Percentiles rank a stretch among this genome's conserved stretches.
phyloP scores from a whole-genome alignment of 2,797 vertebrate species.

The Morus bassanus region DNA sequence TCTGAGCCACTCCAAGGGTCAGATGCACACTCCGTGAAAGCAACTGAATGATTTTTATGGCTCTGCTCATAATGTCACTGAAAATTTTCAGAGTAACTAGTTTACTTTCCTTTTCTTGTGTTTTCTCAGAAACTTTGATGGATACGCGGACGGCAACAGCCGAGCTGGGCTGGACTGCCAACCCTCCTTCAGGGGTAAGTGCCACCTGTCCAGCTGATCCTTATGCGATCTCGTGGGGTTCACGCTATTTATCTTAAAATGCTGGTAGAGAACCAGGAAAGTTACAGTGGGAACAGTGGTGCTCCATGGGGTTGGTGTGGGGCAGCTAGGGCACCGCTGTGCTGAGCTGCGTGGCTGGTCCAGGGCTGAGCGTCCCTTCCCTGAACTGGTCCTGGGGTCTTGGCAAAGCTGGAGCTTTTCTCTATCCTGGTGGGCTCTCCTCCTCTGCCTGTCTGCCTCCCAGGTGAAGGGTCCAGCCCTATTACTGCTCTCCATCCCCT shows the following conservation, averaged over 20 bases:
- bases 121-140: slow-evolving; percentile 90
- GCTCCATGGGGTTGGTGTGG: background rate
- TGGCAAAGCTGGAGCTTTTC: background rate
- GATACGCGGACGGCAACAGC: slow-evolving; percentile 97
- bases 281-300: accelerated
- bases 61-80: accelerated
- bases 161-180: slow-evolving; percentile 97
- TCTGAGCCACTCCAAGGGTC: background rate
- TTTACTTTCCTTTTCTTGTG: background rate
- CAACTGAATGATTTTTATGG: background rate
- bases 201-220: background rate
- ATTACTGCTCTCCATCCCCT: slow-evolving; percentile 33
- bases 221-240: accelerated
- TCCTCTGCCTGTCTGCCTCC: background rate
- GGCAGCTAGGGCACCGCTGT: accelerated
- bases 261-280: accelerated
- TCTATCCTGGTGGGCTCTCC: background rate
- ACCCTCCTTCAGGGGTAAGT: slow-evolving; percentile 96
- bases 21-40: background rate
- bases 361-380: background rate
- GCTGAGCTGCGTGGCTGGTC: accelerated
- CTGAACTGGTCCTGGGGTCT: background rate
- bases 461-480: slow-evolving; percentile 7
- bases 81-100: background rate
- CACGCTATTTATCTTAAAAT: background rate